phyloP scores from a whole-genome alignment of 37 sponge, comb jelly and placozoan genomes.

The Aplysina aerophoba region DNA sequence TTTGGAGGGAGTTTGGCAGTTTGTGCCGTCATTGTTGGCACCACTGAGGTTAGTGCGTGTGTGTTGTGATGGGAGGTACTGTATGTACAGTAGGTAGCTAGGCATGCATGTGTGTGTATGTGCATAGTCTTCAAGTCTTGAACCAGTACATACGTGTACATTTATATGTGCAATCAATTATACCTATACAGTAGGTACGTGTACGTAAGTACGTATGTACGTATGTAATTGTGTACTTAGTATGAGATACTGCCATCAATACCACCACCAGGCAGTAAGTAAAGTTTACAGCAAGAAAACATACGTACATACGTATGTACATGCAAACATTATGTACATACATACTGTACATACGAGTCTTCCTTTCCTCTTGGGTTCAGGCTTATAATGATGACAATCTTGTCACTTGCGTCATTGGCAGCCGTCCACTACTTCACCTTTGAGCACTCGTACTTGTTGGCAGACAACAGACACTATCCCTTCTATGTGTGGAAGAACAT shows the following conservation, averaged over 20 bases:
- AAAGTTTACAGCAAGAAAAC: background rate
- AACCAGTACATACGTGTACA: too few species aligned
- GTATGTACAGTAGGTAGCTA: background rate
- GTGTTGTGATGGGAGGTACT: background rate
- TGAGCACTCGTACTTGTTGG: constrained; percentile 88
- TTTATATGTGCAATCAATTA: too few species aligned
- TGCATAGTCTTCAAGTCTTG: too few species aligned
- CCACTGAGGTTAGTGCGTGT: constrained; percentile 19
- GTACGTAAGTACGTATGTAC: too few species aligned
- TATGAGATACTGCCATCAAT: background rate
- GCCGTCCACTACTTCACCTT: constrained; percentile 72
- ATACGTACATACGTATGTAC: too few species aligned
- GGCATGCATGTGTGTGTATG: too few species aligned
- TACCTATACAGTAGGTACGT: too few species aligned
- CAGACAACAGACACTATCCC: constrained; percentile 95
- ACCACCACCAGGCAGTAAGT: background rate
- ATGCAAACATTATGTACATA: background rate
- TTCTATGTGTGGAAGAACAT: constrained; percentile 96
- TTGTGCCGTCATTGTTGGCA: constrained; percentile 1
- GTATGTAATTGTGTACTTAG: too few species aligned
- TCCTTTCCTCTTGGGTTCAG: background rate
- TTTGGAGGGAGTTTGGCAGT: background rate
- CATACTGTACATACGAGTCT: too few species aligned
- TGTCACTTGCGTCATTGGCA: background rate
- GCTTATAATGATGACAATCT: background rate